Evolutionary conservation across 2,113 vertebrate species (phyloP).

Genomic region (Microcebus lehilahytsara): DNA sequence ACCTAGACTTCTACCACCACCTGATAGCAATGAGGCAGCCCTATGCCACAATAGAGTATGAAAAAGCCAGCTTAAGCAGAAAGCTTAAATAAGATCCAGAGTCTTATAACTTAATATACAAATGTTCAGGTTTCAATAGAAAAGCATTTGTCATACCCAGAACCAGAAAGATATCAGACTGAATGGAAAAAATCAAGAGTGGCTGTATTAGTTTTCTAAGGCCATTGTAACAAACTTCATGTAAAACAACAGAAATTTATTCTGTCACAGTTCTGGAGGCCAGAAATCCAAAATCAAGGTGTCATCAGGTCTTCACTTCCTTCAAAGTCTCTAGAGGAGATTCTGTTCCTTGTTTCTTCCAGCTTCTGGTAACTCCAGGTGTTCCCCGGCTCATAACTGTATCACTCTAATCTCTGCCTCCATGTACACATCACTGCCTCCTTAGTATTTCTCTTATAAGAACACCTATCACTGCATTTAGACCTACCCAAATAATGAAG

Average conservation of each 20-base stretch:
- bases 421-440: neutral
- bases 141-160: neutral
- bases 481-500: neutral
- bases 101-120: neutral
- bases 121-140: neutral
- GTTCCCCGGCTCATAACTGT: neutral
- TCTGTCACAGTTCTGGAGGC: neutral
- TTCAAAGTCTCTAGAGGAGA: neutral
- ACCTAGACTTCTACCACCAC: neutral
- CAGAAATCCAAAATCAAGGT: neutral
- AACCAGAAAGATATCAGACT: neutral
- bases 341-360: neutral
- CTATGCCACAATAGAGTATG: neutral
- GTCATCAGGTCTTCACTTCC: neutral
- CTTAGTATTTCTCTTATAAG: neutral
- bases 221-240: neutral
- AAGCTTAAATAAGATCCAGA: neutral
- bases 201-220: neutral
- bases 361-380: neutral
- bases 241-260: neutral
- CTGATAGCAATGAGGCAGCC: neutral
- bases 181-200: neutral
- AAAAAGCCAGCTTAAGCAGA: neutral
- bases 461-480: neutral
- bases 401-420: neutral